Conservation (phyloP, 37 sponge, comb jelly and placozoan species). For the Haliclona indistincta region DNA sequence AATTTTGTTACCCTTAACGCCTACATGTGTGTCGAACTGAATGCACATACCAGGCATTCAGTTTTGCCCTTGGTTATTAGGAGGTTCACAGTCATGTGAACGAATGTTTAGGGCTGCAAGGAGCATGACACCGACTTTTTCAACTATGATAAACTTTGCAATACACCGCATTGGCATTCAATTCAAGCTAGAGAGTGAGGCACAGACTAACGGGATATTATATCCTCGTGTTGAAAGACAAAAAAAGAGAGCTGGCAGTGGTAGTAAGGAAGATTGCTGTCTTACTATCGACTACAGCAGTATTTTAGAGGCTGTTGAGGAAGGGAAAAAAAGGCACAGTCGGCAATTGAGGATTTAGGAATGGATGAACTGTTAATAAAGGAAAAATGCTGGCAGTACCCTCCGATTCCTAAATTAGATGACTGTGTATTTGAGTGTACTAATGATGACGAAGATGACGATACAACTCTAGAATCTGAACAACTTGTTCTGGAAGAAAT, state of each 20-base stretch:
- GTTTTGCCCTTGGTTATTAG: slow-evolving; percentile 61
- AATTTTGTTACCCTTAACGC: slow-evolving; percentile 23
- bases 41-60: not conserved
- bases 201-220: slow-evolving; percentile 16
- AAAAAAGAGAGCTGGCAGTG: slow-evolving; percentile 12
- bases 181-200: slow-evolving; percentile 20
- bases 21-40: slow-evolving; percentile 12
- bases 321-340: slow-evolving; percentile 16
- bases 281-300: not conserved
- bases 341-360: slow-evolving; percentile 27
- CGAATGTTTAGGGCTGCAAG: slow-evolving; percentile 44
- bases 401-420: slow-evolving; percentile 22
- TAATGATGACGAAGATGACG: too few species aligned
- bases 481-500: too few species aligned
- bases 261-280: not conserved
- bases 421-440: too few species aligned
- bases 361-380: slow-evolving; percentile 32
- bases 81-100: slow-evolving; percentile 65
- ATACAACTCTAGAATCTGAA: too few species aligned
- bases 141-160: slow-evolving; percentile 55
- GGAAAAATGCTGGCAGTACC: slow-evolving; percentile 16
- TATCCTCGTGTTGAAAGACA: slow-evolving; percentile 37
- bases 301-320: slow-evolving; percentile 19
- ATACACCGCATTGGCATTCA: slow-evolving; percentile 57
- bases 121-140: slow-evolving; percentile 50